Percentiles rank a stretch among this genome's conserved stretches.
phyloP scores from a whole-genome alignment of 1,140 invertebrate species.

The Andrena cerasifolii region DNA sequence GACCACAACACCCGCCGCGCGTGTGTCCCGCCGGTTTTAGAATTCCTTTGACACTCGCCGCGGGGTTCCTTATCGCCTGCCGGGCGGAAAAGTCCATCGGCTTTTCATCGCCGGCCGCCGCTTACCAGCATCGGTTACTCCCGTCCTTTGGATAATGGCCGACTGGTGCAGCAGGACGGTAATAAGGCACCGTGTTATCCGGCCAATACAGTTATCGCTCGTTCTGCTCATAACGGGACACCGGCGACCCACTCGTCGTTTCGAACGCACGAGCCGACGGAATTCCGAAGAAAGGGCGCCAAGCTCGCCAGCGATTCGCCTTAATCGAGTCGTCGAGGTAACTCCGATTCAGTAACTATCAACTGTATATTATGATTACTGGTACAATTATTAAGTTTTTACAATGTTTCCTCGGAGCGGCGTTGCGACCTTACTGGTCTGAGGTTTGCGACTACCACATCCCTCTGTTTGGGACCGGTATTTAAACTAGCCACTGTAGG shows the following conservation, averaged over 20 bases:
- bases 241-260: slow-evolving; percentile 74
- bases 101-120: neutral
- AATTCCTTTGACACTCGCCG: slow-evolving; percentile 31
- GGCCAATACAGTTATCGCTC: slow-evolving; percentile 81
- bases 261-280: slow-evolving; percentile 61
- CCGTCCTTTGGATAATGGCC: slow-evolving; percentile 52
- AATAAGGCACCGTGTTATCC: slow-evolving; percentile 74
- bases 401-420: no score
- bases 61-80: neutral
- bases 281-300: slow-evolving; percentile 57
- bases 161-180: slow-evolving; percentile 43
- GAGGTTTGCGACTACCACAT: no score
- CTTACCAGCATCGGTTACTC: neutral
- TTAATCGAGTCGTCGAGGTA: no score
- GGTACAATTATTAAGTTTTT: no score
- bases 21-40: neutral
- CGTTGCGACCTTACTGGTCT: no score
- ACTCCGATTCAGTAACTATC: no score
- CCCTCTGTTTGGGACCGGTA: no score
- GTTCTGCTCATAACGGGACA: slow-evolving; percentile 77
- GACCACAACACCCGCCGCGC: slow-evolving; percentile 23
- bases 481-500: no score
- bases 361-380: no score
- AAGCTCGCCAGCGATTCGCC: slow-evolving; percentile 34
- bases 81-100: neutral